Conservation (phyloP, 2,797 vertebrate species). For the Choloepus didactylus region DNA sequence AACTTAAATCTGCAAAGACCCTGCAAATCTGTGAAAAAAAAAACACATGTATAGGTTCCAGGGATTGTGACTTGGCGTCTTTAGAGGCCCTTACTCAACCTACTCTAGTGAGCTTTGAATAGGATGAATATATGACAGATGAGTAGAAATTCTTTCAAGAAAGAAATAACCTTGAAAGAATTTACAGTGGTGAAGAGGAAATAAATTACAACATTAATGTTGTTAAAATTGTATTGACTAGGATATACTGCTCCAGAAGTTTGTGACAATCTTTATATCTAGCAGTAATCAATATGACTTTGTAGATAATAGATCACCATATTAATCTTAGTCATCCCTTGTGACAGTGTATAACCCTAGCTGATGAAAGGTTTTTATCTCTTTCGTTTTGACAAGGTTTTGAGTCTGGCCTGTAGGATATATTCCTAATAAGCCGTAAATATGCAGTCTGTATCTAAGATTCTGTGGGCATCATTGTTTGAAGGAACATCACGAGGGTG, state of each 20-base stretch:
- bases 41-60: background rate
- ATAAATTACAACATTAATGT: constrained; percentile 32
- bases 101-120: background rate
- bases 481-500: background rate
- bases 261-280: constrained; percentile 38
- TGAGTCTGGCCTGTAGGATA: background rate
- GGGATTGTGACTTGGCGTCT: background rate
- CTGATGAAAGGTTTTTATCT: constrained; percentile 7
- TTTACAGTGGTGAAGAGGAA: constrained; percentile 4
- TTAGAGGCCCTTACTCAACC: background rate
- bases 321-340: constrained; percentile 15
- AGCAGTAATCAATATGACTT: background rate
- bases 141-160: constrained; percentile 10
- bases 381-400: background rate
- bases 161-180: background rate
- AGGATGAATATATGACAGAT: background rate
- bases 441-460: background rate
- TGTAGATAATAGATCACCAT: background rate
- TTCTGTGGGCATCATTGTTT: background rate
- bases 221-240: background rate
- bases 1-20: background rate
- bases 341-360: background rate
- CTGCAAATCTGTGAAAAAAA: background rate
- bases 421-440: background rate
- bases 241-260: background rate